Evolutionary conservation across 2,113 vertebrate genomes (phyloP), one percentile per base, ranked within the genome.

Genomic region (Micromys minutus): DNA sequence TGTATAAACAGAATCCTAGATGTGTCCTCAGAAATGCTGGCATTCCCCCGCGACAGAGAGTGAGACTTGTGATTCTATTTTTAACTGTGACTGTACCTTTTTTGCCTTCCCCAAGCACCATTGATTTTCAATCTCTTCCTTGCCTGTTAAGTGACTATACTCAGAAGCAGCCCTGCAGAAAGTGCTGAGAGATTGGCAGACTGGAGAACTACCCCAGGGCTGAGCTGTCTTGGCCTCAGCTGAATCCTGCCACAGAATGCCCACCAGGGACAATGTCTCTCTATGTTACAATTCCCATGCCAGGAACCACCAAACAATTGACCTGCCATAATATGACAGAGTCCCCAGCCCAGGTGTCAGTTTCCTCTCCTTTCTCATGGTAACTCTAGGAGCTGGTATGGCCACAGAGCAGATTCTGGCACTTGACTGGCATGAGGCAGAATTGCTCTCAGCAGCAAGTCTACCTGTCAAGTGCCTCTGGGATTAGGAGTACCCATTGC

Each of bases 391-490:
- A 91, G 76, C 86, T 79, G 39, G 63, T 59, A 26, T 29, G 69
- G 77, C 85, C 93, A 34, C 90, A 86, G 93, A n/a, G 76, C 65
- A 39, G 79, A 97, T 93, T 97, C 97, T 97, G 92, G 92, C 94
- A 94, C 96, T 93, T 96, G 95, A 92, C 34, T n/a, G 36, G 63
- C 45, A 69, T n/a, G 19, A n/a, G 72, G 2, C 47, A 74, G 4
- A 47, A 63, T 50, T 69, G n/a, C 65, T 94, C 89, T 95, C 80
- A 59, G 90, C 96, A 91, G 63, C 71, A 89, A 94, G 93, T 89
- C 93, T 94, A 96, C 95, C 97, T 96, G 92, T 95, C 97, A 97
- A 97, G 89, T 39, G 83, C 96, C 96, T 96, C 94, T 95, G 79
- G 89, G 96, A 96, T 97, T 93, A 96, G 86, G 52, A 91, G 69